Evolutionary conservation across 2,797 vertebrate genomes (phyloP).

Genomic region (Coregonus ussuriensis): DNA sequence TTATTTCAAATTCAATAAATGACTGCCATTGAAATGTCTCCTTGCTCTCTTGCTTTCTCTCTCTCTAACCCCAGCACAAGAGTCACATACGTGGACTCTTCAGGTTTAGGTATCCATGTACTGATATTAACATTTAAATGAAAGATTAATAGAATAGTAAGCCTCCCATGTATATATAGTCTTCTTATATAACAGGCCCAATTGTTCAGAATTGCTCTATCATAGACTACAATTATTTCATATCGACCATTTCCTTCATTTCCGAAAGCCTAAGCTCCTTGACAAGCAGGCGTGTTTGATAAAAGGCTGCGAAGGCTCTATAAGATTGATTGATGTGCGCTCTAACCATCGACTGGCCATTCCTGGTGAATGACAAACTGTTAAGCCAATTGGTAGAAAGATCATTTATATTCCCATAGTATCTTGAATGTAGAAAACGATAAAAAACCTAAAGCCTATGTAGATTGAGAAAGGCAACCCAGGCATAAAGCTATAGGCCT

Average conservation of each 20-base stretch:
- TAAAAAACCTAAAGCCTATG: constrained; percentile 41
- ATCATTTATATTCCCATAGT: constrained; percentile 65
- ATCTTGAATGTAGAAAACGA: constrained; percentile 69
- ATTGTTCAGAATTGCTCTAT: background rate
- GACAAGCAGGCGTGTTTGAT: constrained; percentile 57
- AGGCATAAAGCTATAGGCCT: constrained; percentile 54
- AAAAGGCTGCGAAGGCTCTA: constrained; percentile 44
- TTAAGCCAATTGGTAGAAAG: constrained; percentile 72
- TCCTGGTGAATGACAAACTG: constrained; percentile 70
- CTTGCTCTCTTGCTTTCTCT: no score
- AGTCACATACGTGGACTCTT: no score
- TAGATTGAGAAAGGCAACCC: constrained; percentile 57
- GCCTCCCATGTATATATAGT: background rate
- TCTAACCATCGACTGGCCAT: constrained; percentile 70
- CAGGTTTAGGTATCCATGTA: background rate
- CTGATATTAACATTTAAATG: background rate
- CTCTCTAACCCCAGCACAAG: no score
- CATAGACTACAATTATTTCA: constrained; percentile 16
- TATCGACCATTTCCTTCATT: constrained; percentile 23
- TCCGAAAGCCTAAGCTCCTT: constrained; percentile 45
- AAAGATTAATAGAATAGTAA: no score
- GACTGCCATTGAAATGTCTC: background rate
- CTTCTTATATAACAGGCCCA: background rate
- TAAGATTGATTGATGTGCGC: constrained; percentile 69
- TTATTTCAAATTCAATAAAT: background rate